Base-by-base conservation (phyloP, 2,888 invertebrate species). In the Byasa hedistus region DNA sequence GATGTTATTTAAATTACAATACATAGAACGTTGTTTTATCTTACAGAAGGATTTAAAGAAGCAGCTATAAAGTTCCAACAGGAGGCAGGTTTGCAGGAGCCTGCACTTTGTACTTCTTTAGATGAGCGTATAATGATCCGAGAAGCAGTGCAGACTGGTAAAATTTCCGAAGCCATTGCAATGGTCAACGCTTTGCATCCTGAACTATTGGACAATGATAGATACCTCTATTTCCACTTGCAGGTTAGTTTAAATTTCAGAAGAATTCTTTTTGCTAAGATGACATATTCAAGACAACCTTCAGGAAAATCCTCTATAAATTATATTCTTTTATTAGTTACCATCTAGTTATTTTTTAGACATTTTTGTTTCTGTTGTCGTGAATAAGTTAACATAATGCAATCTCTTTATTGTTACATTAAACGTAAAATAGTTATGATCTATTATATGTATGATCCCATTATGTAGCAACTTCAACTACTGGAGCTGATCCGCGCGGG, bases 31-130 rank as follows among this genome's bases (percentile, higher is more conserved):
- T 24, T 17, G 32, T n/a, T 17, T 57, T 61, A 19, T 21, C 55
- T 59, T 89, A 10, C 80, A 97, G 97, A 98, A 88, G 98, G 97
- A 8, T 98, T 97, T 78, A 97, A 99, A 87, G 99, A 99, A 84
- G 99, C 99, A 4, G 99, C 99, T 0, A 96, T 99, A 76, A 98
- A 98, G 83, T 99, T 99, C 84, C 96, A 98, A 84, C 94, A 96
- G 77, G 99, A 99, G 86, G 98, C 98, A 8, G 98, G 98, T 0
- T 73, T 92, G 21, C 91, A 92, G 54, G 92, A 92, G 74, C 92
- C 92, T 2, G 89, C 92, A 0, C 79, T 92, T 0, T 92, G 92
- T 72, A 96, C 96, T 78, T 96, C 97, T 0, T 87, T 99, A 69
- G 98, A 99, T 77, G 97, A 98, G 77, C 93, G 98, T 73, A 98